phyloP scores from a whole-genome alignment of 2,113 vertebrate genomes.

The Zapus hudsonius region DNA sequence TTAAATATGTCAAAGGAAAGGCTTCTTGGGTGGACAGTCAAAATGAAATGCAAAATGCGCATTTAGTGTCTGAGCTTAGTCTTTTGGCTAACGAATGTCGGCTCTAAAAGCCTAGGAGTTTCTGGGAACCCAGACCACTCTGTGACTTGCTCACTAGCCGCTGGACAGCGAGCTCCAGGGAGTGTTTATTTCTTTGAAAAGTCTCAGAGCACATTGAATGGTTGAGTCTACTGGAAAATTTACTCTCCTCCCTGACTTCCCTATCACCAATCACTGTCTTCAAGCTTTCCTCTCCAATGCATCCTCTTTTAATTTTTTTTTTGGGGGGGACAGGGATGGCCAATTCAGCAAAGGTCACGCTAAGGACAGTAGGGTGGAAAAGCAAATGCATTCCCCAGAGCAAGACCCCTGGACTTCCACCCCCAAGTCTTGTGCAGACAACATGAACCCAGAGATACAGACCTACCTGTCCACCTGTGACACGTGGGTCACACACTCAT shows the following conservation, averaged over 20 bases:
- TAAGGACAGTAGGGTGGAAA: too few species aligned
- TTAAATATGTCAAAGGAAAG: neutral
- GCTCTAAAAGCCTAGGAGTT: fast-evolving
- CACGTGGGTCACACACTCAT: neutral
- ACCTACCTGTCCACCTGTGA: fast-evolving
- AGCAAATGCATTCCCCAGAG: too few species aligned
- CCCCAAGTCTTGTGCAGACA: neutral
- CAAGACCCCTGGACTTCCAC: fast-evolving
- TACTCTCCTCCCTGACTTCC: neutral
- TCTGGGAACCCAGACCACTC: neutral
- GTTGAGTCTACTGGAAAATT: too few species aligned
- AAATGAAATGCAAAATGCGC: fast-evolving
- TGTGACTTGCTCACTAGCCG: neutral
- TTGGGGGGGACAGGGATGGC: too few species aligned
- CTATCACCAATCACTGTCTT: neutral
- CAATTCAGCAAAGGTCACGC: fast-evolving
- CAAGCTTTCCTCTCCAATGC: too few species aligned
- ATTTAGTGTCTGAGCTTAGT: fast-evolving
- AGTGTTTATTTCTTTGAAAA: neutral
- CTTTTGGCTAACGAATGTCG: fast-evolving
- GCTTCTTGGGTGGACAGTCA: neutral
- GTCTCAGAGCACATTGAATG: fast-evolving
- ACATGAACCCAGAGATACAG: neutral
- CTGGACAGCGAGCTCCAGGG: fast-evolving
- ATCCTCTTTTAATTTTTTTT: too few species aligned